These are phyloP conservation scores for Hecatera dysodea DNA, from an alignment of 2,888 invertebrate species.

Conservation along the genomic window DNA sequence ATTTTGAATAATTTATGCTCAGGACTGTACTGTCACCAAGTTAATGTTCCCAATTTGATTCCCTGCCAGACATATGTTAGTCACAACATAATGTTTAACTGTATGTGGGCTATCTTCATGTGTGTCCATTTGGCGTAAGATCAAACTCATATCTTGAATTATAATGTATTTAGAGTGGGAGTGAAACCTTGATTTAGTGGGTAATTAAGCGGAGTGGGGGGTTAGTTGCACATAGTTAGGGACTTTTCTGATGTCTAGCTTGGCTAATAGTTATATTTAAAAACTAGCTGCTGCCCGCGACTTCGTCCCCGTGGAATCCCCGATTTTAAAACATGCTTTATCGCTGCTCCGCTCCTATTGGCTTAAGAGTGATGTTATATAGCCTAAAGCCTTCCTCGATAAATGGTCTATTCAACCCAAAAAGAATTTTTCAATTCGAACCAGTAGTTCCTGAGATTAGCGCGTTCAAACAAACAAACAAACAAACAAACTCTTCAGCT, in stretches of 20 bases:
- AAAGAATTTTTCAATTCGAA: too few relatives aligned
- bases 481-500: too few relatives aligned
- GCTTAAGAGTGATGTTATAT: too few relatives aligned
- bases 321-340: too few relatives aligned
- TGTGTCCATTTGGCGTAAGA: constrained; percentile 64
- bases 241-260: neutral
- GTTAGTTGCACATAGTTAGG: neutral
- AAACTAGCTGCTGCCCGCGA: too few relatives aligned
- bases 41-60: constrained; percentile 68
- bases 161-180: constrained; percentile 51
- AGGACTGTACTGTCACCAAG: constrained; percentile 44
- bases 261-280: too few relatives aligned
- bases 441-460: too few relatives aligned
- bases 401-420: too few relatives aligned
- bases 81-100: constrained; percentile 55
- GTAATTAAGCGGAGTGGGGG: neutral
- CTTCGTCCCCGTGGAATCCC: too few relatives aligned
- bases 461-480: too few relatives aligned
- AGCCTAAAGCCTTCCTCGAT: too few relatives aligned
- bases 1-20: neutral
- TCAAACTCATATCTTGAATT: constrained; percentile 60
- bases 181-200: constrained; percentile 2
- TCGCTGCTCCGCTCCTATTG: too few relatives aligned
- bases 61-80: constrained; percentile 66
- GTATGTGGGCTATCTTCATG: constrained; percentile 60